Evolutionary conservation across 2,113 vertebrate genomes (phyloP).

Genomic region (Litocranius walleri): DNA sequence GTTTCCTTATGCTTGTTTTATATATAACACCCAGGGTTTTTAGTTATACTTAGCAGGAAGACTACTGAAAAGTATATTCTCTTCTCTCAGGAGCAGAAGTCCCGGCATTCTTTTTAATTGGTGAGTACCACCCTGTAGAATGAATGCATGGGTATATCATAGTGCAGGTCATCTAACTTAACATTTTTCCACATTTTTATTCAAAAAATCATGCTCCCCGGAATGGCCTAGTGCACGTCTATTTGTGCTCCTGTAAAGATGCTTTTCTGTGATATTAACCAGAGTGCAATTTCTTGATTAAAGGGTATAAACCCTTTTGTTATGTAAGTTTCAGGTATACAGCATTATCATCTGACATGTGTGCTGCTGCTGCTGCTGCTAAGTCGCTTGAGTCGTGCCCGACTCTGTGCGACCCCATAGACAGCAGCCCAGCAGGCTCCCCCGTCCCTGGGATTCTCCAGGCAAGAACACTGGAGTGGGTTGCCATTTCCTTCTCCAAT

Average conservation of each 20-base stretch:
- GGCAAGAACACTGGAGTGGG: too few species aligned
- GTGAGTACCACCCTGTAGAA: background rate
- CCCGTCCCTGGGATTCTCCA: too few species aligned
- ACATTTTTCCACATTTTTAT: background rate
- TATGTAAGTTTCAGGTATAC: background rate
- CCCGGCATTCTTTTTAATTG: background rate
- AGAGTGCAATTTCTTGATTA: background rate
- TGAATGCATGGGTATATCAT: background rate
- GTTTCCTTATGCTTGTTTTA: background rate
- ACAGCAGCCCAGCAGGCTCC: too few species aligned
- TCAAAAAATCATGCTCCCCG: background rate
- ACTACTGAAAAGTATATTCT: background rate
- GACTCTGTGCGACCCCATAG: too few species aligned
- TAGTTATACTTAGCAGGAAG: background rate
- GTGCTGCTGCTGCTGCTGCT: background rate
- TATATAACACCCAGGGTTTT: background rate
- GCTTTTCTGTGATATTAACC: background rate
- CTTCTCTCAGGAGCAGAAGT: background rate
- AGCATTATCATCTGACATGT: background rate
- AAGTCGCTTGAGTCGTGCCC: accelerated
- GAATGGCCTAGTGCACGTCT: background rate
- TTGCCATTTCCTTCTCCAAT: too few species aligned
- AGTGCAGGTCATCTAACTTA: background rate
- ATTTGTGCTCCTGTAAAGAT: background rate
- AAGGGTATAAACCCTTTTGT: background rate